Percentiles rank a stretch among this genome's conserved stretches.
Evolutionary conservation across 2,113 vertebrate genomes (phyloP).

Genomic region (Hypanus sabinus): DNA sequence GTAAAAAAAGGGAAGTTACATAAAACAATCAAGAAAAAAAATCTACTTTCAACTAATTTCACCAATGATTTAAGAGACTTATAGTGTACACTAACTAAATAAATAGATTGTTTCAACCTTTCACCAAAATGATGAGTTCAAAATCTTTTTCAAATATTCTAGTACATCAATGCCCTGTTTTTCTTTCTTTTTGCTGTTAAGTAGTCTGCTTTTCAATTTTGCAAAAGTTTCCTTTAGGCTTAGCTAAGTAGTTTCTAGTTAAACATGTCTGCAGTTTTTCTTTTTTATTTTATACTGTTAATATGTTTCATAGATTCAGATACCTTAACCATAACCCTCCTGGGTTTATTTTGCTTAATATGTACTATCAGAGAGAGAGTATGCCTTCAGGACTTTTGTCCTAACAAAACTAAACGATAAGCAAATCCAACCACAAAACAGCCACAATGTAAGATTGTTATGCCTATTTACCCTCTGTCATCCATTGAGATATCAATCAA

Average conservation of each 20-base stretch:
- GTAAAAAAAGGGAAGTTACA: neutral
- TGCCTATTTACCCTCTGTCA: neutral
- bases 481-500: neutral
- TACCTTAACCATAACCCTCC: slow-evolving; percentile 5
- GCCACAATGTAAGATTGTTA: neutral
- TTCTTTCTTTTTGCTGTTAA: neutral
- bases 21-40: neutral
- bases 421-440: neutral
- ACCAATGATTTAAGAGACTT: neutral
- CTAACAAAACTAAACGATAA: neutral
- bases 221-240: neutral
- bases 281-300: neutral
- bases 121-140: neutral
- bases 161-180: neutral
- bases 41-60: neutral
- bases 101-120: neutral
- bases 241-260: neutral
- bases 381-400: neutral
- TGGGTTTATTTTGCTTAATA: neutral
- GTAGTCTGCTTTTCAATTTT: neutral
- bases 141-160: neutral
- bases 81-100: neutral
- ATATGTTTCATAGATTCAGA: neutral
- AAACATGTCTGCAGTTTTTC: slow-evolving; percentile 4
- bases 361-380: neutral